phyloP scores from a whole-genome alignment of 2,888 invertebrate genomes.

The Pelosia muscerda region DNA sequence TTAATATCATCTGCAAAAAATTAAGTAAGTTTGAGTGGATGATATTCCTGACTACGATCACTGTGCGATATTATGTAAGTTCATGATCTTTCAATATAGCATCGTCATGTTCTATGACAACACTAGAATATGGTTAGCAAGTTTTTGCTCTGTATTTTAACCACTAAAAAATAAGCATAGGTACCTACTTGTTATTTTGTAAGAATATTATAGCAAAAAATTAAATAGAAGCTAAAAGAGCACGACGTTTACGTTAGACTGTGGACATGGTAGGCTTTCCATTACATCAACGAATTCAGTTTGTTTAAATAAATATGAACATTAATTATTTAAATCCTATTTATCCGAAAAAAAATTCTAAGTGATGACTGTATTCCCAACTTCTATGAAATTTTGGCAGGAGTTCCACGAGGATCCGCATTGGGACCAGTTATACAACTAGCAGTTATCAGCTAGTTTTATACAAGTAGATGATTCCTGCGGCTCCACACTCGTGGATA shows the following conservation, averaged over 20 bases:
- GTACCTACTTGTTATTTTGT: background rate
- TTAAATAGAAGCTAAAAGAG: background rate
- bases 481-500: too few species aligned
- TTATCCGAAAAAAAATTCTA: too few species aligned
- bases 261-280: background rate
- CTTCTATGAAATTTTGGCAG: too few species aligned
- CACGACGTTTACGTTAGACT: background rate
- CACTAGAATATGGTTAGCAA: background rate
- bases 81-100: slow-evolving; percentile 2
- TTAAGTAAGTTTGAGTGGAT: background rate
- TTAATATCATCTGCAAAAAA: background rate
- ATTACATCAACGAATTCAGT: background rate
- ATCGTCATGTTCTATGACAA: background rate
- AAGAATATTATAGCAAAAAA: slow-evolving; percentile 1
- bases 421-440: too few species aligned
- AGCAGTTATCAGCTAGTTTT: too few species aligned
- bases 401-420: too few species aligned
- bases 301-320: background rate
- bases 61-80: slow-evolving; percentile 1
- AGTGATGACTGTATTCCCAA: too few species aligned
- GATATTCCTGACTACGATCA: background rate
- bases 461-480: too few species aligned
- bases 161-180: slow-evolving; percentile 5
- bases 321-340: too few species aligned
- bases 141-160: background rate